Evolutionary conservation across 1,140 invertebrate species (phyloP).

Genomic region (Batillaria attramentaria): DNA sequence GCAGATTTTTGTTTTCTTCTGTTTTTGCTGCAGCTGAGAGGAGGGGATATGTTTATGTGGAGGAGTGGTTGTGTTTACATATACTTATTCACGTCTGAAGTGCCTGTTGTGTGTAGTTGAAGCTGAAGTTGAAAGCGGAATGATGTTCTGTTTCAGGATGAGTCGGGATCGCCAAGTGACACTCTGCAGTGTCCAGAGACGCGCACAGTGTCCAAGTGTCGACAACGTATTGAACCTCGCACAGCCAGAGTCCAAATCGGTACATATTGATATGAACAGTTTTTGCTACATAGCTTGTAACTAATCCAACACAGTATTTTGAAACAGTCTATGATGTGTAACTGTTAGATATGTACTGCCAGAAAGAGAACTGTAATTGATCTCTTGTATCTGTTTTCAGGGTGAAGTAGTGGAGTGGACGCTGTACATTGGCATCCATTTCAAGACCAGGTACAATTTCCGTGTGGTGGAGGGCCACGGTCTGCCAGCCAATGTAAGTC

Average conservation of each 20-base stretch:
- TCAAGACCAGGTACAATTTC: slow-evolving; percentile 25
- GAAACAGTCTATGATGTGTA: too few relatives aligned
- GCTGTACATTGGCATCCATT: slow-evolving; percentile 28
- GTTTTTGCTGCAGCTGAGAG: not conserved
- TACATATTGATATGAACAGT: not conserved
- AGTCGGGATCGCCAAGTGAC: slow-evolving; percentile 7
- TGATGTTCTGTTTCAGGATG: slow-evolving; percentile 21
- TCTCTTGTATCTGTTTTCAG: slow-evolving; percentile 24
- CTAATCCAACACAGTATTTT: too few relatives aligned
- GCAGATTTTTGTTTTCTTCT: not conserved
- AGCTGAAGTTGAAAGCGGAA: too few relatives aligned
- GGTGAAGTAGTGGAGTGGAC: slow-evolving; percentile 22
- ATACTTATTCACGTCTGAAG: too few relatives aligned
- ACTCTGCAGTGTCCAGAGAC: not conserved
- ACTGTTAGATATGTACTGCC: not conserved
- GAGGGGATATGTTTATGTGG: not conserved
- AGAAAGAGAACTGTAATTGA: not conserved
- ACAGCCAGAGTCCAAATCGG: not conserved
- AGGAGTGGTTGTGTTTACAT: too few relatives aligned
- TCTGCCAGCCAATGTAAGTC: slow-evolving; percentile 22
- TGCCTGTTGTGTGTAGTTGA: too few relatives aligned
- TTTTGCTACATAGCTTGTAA: not conserved
- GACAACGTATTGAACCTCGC: not conserved
- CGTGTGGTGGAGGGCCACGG: slow-evolving; percentile 21
- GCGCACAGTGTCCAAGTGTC: not conserved